A percentile compares a stretch with the other conserved stretches of the same genome.
phyloP scores from a whole-genome alignment of 2,113 vertebrate genomes.

The Chaetodon trifascialis region DNA sequence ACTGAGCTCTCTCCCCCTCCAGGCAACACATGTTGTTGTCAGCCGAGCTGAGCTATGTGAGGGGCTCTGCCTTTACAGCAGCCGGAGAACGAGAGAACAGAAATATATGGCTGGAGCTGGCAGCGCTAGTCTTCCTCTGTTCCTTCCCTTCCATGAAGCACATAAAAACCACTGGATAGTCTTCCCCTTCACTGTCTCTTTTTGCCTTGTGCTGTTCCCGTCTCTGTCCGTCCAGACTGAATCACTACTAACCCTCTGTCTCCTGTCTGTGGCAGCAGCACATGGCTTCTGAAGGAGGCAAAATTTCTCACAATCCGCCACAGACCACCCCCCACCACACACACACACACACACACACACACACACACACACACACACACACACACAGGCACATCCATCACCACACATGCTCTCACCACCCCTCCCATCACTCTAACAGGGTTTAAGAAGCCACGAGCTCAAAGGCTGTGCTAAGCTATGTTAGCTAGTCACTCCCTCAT shows the following conservation, averaged over 20 bases:
- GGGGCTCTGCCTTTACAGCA: conserved; percentile 61
- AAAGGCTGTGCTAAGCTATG: conserved; percentile 40
- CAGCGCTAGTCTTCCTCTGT: conserved; percentile 21
- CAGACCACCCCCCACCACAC: conserved; percentile 25
- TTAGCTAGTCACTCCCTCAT: conserved; percentile 40
- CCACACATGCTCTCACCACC: conserved; percentile 20
- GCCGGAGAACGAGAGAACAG: conserved; percentile 5
- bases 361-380: conserved; percentile 2
- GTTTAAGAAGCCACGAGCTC: conserved; percentile 63
- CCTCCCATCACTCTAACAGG: conserved; percentile 62
- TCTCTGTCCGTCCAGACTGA: conserved; percentile 49
- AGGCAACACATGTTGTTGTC: conserved; percentile 74
- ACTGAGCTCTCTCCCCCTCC: conserved; percentile 58
- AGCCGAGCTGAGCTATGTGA: conserved; percentile 64
- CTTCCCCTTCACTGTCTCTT: conserved; percentile 33
- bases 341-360: conserved; percentile 1
- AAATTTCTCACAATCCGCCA: conserved; percentile 50
- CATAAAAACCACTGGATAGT: conserved; percentile 55
- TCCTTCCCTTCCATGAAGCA: conserved; percentile 6
- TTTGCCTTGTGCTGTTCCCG: conserved; percentile 44
- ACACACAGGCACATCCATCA: conserved; percentile 16
- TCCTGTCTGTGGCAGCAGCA: conserved; percentile 64
- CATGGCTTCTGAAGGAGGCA: conserved; percentile 59
- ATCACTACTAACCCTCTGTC: conserved; percentile 67
- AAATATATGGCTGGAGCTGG: conserved; percentile 38